phyloP scores from a whole-genome alignment of 1,140 invertebrate genomes.

The Hermatobates lingyangjiaoensis region DNA sequence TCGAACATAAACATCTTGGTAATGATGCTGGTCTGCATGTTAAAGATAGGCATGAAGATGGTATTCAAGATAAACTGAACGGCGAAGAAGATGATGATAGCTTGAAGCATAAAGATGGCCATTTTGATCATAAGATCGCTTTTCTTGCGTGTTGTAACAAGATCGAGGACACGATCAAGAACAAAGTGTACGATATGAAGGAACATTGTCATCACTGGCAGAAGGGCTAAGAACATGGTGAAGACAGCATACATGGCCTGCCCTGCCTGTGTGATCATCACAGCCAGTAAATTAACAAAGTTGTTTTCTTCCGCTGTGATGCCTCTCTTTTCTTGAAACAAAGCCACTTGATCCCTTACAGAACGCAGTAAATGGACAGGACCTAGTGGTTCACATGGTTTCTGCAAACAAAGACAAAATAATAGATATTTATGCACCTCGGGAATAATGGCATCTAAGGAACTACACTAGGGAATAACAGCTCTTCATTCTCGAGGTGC shows the following conservation, averaged over 20 bases:
- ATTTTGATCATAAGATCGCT: constrained; percentile 7
- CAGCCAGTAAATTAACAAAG: constrained; percentile 9
- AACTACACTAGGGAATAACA: too few species aligned
- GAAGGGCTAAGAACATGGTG: constrained; percentile 11
- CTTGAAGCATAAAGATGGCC: constrained; percentile 2
- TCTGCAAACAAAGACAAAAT: too few species aligned
- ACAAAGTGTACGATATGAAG: constrained; percentile 10
- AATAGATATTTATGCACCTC: too few species aligned
- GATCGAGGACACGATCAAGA: constrained; percentile 5
- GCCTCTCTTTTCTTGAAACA: constrained; percentile 10
- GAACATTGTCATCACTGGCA: constrained; percentile 7
- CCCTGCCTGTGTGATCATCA: constrained; percentile 6
- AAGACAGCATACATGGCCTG: constrained; percentile 12
- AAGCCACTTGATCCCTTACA: constrained; percentile 7
- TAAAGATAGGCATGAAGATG: constrained; percentile 9
- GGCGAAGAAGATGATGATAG: constrained; percentile 3
- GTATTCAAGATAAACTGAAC: constrained; percentile 4
- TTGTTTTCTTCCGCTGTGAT: constrained; percentile 11
- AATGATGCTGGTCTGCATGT: constrained; percentile 10
- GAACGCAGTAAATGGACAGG: constrained; percentile 9
- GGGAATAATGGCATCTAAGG: too few species aligned
- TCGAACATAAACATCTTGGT: constrained; percentile 5
- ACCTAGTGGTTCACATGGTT: constrained; percentile 6
- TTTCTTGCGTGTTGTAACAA: constrained; percentile 5
- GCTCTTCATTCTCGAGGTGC: too few species aligned